Conservation (phyloP, 2,888 invertebrate genomes). For the Dasypolia templi region DNA sequence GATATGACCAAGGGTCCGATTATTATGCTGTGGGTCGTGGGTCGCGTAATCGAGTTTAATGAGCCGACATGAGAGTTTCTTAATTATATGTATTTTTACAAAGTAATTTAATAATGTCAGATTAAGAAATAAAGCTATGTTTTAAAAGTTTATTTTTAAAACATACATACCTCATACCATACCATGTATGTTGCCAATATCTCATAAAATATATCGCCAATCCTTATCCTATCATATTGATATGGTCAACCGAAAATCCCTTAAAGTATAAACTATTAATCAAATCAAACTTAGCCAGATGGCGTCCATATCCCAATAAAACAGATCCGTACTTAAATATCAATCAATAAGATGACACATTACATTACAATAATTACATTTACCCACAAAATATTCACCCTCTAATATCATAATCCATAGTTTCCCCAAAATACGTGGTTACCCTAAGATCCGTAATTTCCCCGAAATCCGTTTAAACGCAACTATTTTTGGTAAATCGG, state of each 20-base stretch:
- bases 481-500: constrained; percentile 85
- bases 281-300: constrained; percentile 57
- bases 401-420: constrained; percentile 75
- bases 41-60: not conserved
- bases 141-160: not conserved
- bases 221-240: not conserved
- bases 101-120: not conserved
- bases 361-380: constrained; percentile 84
- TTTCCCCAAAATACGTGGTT: constrained; percentile 79
- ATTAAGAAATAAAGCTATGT: not conserved
- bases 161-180: too few species aligned
- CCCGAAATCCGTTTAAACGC: constrained; percentile 81
- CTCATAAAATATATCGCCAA: not conserved
- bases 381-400: constrained; percentile 80
- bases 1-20: not conserved
- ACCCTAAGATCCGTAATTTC: constrained; percentile 57
- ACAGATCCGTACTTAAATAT: constrained; percentile 64
- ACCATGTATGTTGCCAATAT: not conserved
- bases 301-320: constrained; percentile 60
- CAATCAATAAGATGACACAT: constrained; percentile 69
- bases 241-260: constrained; percentile 15
- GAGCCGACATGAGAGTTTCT: not conserved
- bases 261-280: constrained; percentile 46
- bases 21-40: constrained; percentile 8
- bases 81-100: not conserved